Percentiles rank a stretch among this genome's conserved stretches.
phyloP scores from a whole-genome alignment of 2,113 vertebrate genomes.

The Microtus oregoni region DNA sequence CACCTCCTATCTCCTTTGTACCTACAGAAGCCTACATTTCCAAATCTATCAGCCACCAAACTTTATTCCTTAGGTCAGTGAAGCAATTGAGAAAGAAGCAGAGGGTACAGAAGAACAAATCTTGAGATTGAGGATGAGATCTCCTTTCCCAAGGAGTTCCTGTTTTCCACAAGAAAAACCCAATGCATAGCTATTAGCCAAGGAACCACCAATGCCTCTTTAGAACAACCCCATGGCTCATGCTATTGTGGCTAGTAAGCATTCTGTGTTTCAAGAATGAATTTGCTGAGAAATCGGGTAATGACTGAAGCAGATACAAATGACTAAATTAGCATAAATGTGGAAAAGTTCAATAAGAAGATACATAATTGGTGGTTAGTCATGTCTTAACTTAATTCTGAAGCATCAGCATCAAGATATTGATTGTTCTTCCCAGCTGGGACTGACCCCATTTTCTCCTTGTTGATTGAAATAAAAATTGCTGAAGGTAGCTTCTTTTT shows the following conservation, averaged over 20 bases:
- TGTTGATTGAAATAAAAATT: slow-evolving; percentile 7
- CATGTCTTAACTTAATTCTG: not conserved
- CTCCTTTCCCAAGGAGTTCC: not conserved
- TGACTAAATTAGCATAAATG: not conserved
- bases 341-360: not conserved
- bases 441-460: slow-evolving; percentile 51
- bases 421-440: not conserved
- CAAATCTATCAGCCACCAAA: not conserved
- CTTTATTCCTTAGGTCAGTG: not conserved
- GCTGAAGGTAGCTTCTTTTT: not conserved
- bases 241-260: not conserved
- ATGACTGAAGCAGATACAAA: not conserved
- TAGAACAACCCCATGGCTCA: not conserved
- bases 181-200: not conserved
- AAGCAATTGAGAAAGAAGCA: not conserved
- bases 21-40: not conserved
- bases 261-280: not conserved
- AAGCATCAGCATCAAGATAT: not conserved
- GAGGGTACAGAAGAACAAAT: not conserved
- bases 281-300: slow-evolving; percentile 6
- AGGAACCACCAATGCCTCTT: not conserved
- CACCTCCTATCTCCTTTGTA: not conserved
- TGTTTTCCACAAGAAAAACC: not conserved
- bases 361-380: not conserved
- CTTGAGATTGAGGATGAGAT: not conserved